Evolutionary conservation across 1,140 invertebrate genomes (phyloP), one percentile per base, ranked within the genome.

Genomic region (Bombus impatiens): DNA sequence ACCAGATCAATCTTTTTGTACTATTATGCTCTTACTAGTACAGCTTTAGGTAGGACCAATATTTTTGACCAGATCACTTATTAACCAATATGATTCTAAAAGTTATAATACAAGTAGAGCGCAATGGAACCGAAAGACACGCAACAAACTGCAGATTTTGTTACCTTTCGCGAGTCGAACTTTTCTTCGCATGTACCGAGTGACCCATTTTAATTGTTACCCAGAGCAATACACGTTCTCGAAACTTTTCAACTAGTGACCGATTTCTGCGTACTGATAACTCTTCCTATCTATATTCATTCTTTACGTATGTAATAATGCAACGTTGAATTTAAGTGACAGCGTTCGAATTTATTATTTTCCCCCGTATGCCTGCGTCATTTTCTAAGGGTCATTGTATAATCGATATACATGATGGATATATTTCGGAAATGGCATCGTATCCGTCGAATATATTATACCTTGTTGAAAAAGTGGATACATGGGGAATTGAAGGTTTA

Each of bases 331-430:
- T 32, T 44, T 32, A n/a, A 74, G 28, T 8, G 28, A 15, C 12
- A 15, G 4, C 6, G 6, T 32, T 32, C 25, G 42, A 32, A 44
- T 74, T 47, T 18, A 12, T 74, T 22, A 32, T 22, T 32, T 32
- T 15, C 1, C 28, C 13, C 9, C 13, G 1, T 44, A 28, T 13
- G 28, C 13, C 1, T 2, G 4, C 0, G 3, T 18, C 15, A 10
- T n/a, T 18, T 25, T 8, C 59, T 8, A 25, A 78, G 53, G 65
- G 42, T 80, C 35, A 22, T 2, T 25, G 57, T 37, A 32, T 28
- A 53, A 70, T 70, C 78, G 78, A 79, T 68, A 68, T 37, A 68
- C 6, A 47, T 68, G 78, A 79, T 79, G 62, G 40, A 68, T 68
- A 47, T 35, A 15, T 79, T 79, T 79, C 42, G 78, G 62, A 68